Evolutionary conservation across 2,113 vertebrate species (phyloP), one percentile per base, ranked within the genome.

Genomic region (Hystrix cristata): DNA sequence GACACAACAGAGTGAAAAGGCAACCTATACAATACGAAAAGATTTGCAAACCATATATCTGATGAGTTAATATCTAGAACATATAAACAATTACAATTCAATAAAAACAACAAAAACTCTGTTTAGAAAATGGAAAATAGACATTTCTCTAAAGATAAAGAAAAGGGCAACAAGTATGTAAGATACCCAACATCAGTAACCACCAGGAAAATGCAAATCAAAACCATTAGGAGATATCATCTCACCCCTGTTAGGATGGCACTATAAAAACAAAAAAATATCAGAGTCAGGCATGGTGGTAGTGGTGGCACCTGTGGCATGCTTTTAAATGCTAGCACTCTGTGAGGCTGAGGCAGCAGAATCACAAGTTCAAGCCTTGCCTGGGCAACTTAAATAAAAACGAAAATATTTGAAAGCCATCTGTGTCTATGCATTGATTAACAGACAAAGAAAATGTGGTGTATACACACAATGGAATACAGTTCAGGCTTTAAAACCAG

Each of bases 81-180:
- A 90, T 43, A 57, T 51, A 65, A 97, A 95, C 25, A 82, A 93
- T 48, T 62, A 81, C 25, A 93, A 90, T n/a, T 46, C 64, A 93
- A 82, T 83, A 83, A 92, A 29, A 78, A 69, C 71, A 93, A 83
- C 19, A 93, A 88, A 83, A 53, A 27, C 34, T 69, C 19, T 53
- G 71, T 86, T 82, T 10, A 51, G 38, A 87, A 95, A 96, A 65
- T 72, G 31, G 25, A 34, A 25, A 90, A 80, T 53, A 80, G 43
- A 53, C 16, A 76, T 92, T 96, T 76, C 69, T 96, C 80, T n/a
- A 86, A 90, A 69, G 51, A 74, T 46, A 48, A 55, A 64, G 27
- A 92, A 91, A 84, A 90, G 76, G 9, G 64, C 82, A 87, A 64
- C 7, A 91, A 83, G 21, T 64, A 80, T 78, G 21, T 94, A 87